phyloP scores from a whole-genome alignment of 2,888 invertebrate genomes.

The Eristalinus aeneus region DNA sequence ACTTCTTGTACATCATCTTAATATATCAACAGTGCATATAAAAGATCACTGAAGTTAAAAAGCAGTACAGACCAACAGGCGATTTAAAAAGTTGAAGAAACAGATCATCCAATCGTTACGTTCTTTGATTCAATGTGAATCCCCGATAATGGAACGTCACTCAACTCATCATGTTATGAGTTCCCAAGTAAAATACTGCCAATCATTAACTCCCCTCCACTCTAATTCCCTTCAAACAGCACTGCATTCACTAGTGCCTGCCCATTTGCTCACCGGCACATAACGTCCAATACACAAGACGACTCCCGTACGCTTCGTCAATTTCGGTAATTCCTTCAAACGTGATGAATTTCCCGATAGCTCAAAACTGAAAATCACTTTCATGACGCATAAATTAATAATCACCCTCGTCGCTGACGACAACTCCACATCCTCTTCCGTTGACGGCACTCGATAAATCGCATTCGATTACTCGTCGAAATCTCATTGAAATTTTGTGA shows the following conservation, averaged over 20 bases:
- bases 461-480: slow-evolving; percentile 58
- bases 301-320: neutral
- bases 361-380: slow-evolving; percentile 5
- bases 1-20: too few relatives aligned
- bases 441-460: slow-evolving; percentile 43
- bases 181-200: neutral
- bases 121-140: neutral
- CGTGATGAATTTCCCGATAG: neutral
- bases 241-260: neutral
- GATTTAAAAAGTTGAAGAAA: too few relatives aligned
- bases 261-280: neutral
- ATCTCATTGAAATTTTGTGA: slow-evolving; percentile 39
- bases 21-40: too few relatives aligned
- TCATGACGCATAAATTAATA: slow-evolving; percentile 32
- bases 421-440: slow-evolving; percentile 10
- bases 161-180: neutral
- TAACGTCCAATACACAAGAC: neutral
- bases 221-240: neutral
- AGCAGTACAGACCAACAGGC: too few relatives aligned
- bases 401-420: slow-evolving; percentile 10
- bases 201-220: neutral
- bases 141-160: too few relatives aligned
- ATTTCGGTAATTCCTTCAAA: neutral
- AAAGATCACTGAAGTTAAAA: too few relatives aligned
- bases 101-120: too few relatives aligned